Base-by-base conservation (phyloP, 2,888 invertebrate genomes). In the Nomada flava region DNA sequence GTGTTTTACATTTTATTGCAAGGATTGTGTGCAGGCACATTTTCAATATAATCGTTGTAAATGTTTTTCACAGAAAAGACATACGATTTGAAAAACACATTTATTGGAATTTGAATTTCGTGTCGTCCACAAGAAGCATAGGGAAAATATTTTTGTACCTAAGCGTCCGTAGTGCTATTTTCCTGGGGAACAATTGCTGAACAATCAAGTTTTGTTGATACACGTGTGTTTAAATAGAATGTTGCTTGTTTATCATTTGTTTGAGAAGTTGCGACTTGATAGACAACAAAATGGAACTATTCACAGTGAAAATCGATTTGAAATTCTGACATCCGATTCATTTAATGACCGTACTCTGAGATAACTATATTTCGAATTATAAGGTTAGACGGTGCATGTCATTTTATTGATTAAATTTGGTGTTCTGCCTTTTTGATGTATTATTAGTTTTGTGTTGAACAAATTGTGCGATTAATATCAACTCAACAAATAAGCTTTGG, bases 331-430 rank as follows among this genome's bases (percentile, higher is more conserved):
- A 47, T 36, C 36, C 2, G 50, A 62, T 64, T 64, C 55, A 13
- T 18, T 26, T 74, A n/a, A 15, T 55, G 42, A 36, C 10, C n/a
- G 47, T 55, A 50, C 13, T 55, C 26, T 44, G 64, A 65, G 50
- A 62, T 67, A 29, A 5, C 23, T 53, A 52, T 64, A 63, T 82
- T 57, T 44, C 18, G 18, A 67, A 74, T 53, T 57, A 55, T 75
- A 76, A 71, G 81, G 81, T 82, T 83, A 80, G 62, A 75, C 20
- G 60, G 81, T 81, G 84, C 76, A 84, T 84, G 81, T 78, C 60
- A 67, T 47, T 67, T 80, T 74, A 68, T 62, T 36, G 83, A 83
- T 77, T 70, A 78, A 18, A 44, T 76, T 76, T 69, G 29, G 5
- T 64, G 29, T 55, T 50, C n/a, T n/a, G 13, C 44, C 57, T n/a